Base-by-base conservation (phyloP, 1,140 invertebrate genomes). In the Venturia canescens region DNA sequence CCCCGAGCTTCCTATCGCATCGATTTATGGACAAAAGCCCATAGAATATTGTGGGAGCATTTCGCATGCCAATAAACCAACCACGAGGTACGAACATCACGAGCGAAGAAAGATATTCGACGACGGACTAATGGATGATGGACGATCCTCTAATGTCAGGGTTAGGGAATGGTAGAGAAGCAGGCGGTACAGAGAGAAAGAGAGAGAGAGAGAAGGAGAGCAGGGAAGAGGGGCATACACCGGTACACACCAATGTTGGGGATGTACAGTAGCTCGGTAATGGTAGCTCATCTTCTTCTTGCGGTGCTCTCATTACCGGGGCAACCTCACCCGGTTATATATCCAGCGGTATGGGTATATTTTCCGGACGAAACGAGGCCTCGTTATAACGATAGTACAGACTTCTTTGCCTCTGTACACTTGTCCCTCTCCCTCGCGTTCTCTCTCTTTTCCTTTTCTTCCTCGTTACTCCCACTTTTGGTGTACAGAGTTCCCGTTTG, bases 221-320 rank as follows among this genome's bases (percentile, higher is more conserved):
- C 1, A 16, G 31, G 57, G 66, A n/a, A 34, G 29, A 48, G 26
- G 21, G n/a, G 60, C 16, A n/a, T 3, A 66, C n/a, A 34, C 31
- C n/a, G 34, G 38, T 53, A 72, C 18, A 72, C 21, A 63, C 44
- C 48, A 44, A 44, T 66, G 57, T 77, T 31, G 66, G 26, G 29
- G 75, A 21, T 77, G 75, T 26, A 77, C 75, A 44, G 75, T 77
- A 77, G 75, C 75, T 31, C 31, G 66, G 75, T 77, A 77, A 77
- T 77, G 75, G 57, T 77, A 77, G 75, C 75, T 77, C 75, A 77
- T 77, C 57, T 77, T 77, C 75, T 77, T 77, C 57, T 77, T 77
- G 75, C 57, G 57, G 75, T 63, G 57, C 75, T 77, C 75, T 77
- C 57, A 77, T 77, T 77, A 77, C 75, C 57, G 29, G 53, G 50